phyloP scores from a whole-genome alignment of 2,888 invertebrate genomes.

The Catocala nupta region DNA sequence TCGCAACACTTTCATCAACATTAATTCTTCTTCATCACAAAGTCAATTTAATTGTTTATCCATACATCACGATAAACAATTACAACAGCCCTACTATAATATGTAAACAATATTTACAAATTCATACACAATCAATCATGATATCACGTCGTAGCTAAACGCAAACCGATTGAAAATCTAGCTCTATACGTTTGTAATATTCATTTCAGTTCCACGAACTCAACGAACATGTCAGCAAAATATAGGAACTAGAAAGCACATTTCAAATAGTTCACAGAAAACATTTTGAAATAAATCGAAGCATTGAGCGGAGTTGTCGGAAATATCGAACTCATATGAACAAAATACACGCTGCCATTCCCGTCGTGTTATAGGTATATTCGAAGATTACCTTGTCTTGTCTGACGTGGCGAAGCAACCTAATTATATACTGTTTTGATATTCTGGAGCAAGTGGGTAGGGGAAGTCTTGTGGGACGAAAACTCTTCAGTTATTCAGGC shows the following conservation, averaged over 20 bases:
- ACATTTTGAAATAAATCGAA: slow-evolving; percentile 45
- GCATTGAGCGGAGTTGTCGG: slow-evolving; percentile 36
- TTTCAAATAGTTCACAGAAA: slow-evolving; percentile 42
- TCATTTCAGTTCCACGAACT: slow-evolving; percentile 10
- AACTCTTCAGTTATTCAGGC: slow-evolving; percentile 35
- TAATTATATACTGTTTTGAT: slow-evolving; percentile 25
- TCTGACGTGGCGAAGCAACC: slow-evolving; percentile 6
- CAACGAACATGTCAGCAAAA: slow-evolving; percentile 27
- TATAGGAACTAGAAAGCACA: slow-evolving; percentile 20
- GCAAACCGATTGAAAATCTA: neutral
- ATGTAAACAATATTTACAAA: too few relatives aligned
- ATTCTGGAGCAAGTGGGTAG: slow-evolving; percentile 20
- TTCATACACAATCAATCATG: too few relatives aligned
- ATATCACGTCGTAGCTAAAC: neutral
- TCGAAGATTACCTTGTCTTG: slow-evolving; percentile 19
- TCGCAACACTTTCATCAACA: too few relatives aligned
- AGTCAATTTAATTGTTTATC: too few relatives aligned
- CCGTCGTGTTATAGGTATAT: slow-evolving; percentile 6
- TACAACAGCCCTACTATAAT: too few relatives aligned
- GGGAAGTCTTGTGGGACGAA: slow-evolving; percentile 22
- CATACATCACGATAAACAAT: too few relatives aligned
- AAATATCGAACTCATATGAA: slow-evolving; percentile 36
- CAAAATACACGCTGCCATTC: slow-evolving; percentile 26
- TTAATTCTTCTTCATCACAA: too few relatives aligned
- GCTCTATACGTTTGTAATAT: slow-evolving; percentile 1